A percentile compares a stretch with the other conserved stretches of the same genome.
phyloP scores from a whole-genome alignment of 1,140 invertebrate species.

The Antheraea pernyi region DNA sequence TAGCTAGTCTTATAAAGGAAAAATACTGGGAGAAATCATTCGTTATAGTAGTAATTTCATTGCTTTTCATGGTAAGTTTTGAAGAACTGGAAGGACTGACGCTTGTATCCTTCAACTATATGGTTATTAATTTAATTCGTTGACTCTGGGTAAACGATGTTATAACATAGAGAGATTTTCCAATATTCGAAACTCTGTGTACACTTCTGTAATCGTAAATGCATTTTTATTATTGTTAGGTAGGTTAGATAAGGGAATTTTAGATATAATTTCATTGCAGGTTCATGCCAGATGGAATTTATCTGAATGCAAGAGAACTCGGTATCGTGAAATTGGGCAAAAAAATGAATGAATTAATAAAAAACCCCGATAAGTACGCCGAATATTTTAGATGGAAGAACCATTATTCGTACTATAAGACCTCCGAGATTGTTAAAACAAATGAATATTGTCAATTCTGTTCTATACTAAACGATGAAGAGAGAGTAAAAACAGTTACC shows the following conservation, averaged over 20 bases:
- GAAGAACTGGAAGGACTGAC: too few relatives aligned
- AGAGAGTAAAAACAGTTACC: slow-evolving; percentile 22
- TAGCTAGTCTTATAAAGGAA: too few relatives aligned
- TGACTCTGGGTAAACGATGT: too few relatives aligned
- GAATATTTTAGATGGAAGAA: slow-evolving; percentile 61
- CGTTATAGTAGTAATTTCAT: too few relatives aligned
- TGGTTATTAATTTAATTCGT: too few relatives aligned
- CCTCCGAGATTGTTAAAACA: slow-evolving; percentile 39
- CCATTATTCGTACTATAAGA: slow-evolving; percentile 51
- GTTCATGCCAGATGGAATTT: slow-evolving; percentile 65
- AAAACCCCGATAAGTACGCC: slow-evolving; percentile 43
- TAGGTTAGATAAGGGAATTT: background rate
- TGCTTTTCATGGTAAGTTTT: too few relatives aligned
- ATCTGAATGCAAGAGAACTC: slow-evolving; percentile 54
- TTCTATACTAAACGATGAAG: slow-evolving; percentile 42
- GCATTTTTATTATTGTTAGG: background rate
- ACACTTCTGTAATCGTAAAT: background rate
- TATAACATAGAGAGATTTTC: too few relatives aligned
- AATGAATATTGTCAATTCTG: slow-evolving; percentile 63
- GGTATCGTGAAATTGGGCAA: slow-evolving; percentile 41
- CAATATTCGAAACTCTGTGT: too few relatives aligned
- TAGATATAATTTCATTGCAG: slow-evolving; percentile 37
- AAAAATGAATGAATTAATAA: slow-evolving; percentile 51
- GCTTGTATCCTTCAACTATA: too few relatives aligned
- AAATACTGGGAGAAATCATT: too few relatives aligned